Evolutionary conservation across 2,888 invertebrate genomes (phyloP).

Genomic region (Cryptocephalus primarius): DNA sequence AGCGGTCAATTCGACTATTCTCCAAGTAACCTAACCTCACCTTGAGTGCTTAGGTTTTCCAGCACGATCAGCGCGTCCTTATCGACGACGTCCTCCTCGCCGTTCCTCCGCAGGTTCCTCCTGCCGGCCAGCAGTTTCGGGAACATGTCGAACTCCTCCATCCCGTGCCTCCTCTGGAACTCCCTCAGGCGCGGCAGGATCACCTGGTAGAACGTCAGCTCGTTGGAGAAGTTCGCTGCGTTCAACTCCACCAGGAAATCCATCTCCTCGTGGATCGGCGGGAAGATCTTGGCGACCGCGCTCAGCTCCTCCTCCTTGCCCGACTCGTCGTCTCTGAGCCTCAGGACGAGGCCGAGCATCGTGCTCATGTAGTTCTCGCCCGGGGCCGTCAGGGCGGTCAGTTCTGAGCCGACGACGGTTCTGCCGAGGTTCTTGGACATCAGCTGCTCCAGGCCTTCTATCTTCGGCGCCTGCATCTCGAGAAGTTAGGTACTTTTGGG

Average conservation of each 20-base stretch:
- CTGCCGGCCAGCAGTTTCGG: constrained; percentile 10
- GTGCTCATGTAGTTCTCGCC: constrained; percentile 12
- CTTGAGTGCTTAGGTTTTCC: constrained; percentile 11
- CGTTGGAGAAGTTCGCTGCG: constrained; percentile 4
- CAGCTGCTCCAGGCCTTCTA: neutral
- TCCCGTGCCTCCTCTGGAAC: constrained; percentile 7
- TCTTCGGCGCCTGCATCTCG: neutral
- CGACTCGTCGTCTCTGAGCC: constrained; percentile 6
- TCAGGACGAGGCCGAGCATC: constrained; percentile 8
- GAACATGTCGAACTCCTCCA: constrained; percentile 6
- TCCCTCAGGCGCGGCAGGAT: constrained; percentile 8
- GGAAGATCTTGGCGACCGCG: constrained; percentile 10
- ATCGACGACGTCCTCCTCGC: constrained; percentile 5
- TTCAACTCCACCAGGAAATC: neutral
- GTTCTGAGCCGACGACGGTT: neutral
- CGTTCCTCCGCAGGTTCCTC: constrained; percentile 7
- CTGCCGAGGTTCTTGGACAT: neutral
- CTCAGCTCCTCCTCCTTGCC: constrained; percentile 8
- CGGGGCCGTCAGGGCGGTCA: constrained; percentile 8
- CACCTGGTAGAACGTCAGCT: constrained; percentile 9
- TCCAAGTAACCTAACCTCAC: neutral
- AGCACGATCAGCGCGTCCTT: constrained; percentile 10
- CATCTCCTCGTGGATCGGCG: neutral
- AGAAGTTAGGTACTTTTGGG: too few species aligned
- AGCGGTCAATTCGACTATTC: too few species aligned